phyloP scores from a whole-genome alignment of 2,888 invertebrate species.

The Dorcus hopei region DNA sequence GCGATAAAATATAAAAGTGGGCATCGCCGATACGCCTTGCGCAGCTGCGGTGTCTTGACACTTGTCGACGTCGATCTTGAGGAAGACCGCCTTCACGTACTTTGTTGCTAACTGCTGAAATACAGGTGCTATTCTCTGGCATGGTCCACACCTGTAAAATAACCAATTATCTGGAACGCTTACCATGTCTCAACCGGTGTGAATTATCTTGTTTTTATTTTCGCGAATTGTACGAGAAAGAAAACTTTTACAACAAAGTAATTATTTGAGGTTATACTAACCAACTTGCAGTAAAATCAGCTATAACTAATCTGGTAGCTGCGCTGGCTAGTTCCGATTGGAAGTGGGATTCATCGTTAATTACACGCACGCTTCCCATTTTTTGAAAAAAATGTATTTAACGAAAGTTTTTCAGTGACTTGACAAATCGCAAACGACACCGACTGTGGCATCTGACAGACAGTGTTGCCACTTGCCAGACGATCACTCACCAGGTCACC shows the following conservation, averaged over 20 bases:
- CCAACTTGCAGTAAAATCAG: slow-evolving; percentile 94
- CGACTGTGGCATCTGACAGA: too few species aligned
- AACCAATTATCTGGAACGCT: background rate
- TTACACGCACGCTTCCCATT: slow-evolving; percentile 56
- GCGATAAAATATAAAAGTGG: slow-evolving; percentile 94
- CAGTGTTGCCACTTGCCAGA: too few species aligned
- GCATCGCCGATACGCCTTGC: slow-evolving; percentile 94
- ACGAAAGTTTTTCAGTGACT: background rate
- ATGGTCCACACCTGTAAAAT: slow-evolving; percentile 87
- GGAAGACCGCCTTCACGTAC: slow-evolving; percentile 84
- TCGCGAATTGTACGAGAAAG: too few species aligned
- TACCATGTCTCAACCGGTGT: background rate
- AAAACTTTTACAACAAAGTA: too few species aligned
- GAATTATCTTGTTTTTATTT: background rate
- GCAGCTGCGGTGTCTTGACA: slow-evolving; percentile 84
- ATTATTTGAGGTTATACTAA: slow-evolving; percentile 47
- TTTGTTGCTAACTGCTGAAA: slow-evolving; percentile 86
- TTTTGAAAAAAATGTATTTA: background rate
- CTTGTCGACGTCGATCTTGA: slow-evolving; percentile 94
- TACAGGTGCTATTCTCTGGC: slow-evolving; percentile 88
- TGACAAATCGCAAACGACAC: too few species aligned
- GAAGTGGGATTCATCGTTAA: slow-evolving; percentile 79
- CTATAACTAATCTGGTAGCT: slow-evolving; percentile 85
- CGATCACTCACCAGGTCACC: too few species aligned
- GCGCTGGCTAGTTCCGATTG: slow-evolving; percentile 80